These are phyloP conservation scores for Myripristis murdjan DNA, from an alignment of 2,797 vertebrate genomes.

Conservation along the genomic window DNA sequence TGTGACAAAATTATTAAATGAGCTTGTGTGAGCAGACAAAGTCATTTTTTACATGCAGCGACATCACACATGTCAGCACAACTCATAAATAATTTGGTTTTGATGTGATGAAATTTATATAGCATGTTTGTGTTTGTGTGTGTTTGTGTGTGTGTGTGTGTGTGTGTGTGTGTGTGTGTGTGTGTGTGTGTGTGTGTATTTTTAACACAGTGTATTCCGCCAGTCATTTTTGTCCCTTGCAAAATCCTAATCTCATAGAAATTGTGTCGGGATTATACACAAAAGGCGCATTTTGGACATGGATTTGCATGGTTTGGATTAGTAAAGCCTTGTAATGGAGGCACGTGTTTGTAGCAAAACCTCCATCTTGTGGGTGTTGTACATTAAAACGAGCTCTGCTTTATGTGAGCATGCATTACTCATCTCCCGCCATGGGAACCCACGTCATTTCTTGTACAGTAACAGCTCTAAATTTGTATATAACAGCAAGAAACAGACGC, in stretches of 20 bases:
- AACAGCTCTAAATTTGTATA: constrained; percentile 65
- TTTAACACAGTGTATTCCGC: constrained; percentile 62
- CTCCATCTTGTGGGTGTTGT: constrained; percentile 65
- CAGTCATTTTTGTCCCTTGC: constrained; percentile 55
- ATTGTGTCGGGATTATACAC: constrained; percentile 85
- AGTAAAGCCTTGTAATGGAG: constrained; percentile 84
- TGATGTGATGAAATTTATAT: constrained; percentile 58
- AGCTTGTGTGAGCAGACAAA: constrained; percentile 12
- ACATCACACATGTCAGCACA: constrained; percentile 20
- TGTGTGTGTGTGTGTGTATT: too few relatives aligned
- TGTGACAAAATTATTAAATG: constrained; percentile 42
- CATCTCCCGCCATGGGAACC: constrained; percentile 64
- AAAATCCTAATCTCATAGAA: constrained; percentile 83
- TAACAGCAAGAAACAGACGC: constrained; percentile 80
- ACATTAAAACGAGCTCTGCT: constrained; percentile 68
- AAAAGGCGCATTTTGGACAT: constrained; percentile 84
- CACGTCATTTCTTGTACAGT: constrained; percentile 62
- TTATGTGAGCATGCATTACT: constrained; percentile 72
- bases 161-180: too few relatives aligned
- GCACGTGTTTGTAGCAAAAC: constrained; percentile 69
- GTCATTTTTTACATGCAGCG: background rate
- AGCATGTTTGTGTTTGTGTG: background rate
- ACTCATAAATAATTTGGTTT: constrained; percentile 26
- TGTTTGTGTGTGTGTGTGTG: too few relatives aligned
- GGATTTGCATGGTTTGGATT: constrained; percentile 87